Percentiles rank a stretch among this genome's conserved stretches.
Evolutionary conservation across 2,797 vertebrate genomes (phyloP).

Genomic region (Cynopterus sphinx): DNA sequence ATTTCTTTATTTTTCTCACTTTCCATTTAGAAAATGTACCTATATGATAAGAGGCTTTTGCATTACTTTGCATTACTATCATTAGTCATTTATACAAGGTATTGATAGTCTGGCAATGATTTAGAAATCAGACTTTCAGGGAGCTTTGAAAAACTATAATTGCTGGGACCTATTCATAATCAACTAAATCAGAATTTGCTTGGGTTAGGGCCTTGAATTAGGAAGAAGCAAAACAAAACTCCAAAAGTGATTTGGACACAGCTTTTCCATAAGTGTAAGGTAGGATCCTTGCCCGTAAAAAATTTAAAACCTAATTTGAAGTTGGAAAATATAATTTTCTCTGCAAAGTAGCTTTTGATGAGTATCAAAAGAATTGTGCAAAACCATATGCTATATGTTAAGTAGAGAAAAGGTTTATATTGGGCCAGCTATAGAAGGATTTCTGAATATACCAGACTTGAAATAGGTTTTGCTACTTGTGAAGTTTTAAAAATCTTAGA

Average conservation of each 20-base stretch:
- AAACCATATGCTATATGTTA: neutral
- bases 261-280: neutral
- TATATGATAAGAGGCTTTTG: neutral
- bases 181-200: neutral
- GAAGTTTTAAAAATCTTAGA: conserved; percentile 67
- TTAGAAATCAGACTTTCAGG: neutral
- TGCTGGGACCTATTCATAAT: neutral
- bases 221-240: neutral
- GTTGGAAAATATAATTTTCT: neutral
- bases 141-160: neutral
- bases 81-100: neutral
- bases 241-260: neutral
- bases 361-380: neutral
- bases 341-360: neutral
- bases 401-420: neutral
- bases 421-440: neutral
- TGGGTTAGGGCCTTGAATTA: neutral
- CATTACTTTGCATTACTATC: neutral
- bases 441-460: neutral
- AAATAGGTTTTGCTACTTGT: conserved; percentile 7
- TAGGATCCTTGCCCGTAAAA: neutral
- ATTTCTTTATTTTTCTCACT: neutral
- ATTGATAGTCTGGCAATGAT: neutral
- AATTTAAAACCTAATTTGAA: neutral
- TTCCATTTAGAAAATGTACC: neutral